Percentiles rank a stretch among this genome's conserved stretches.
These are phyloP conservation scores for Pipra filicauda DNA, from an alignment of 2,113 vertebrate genomes.

Conservation along the genomic window DNA sequence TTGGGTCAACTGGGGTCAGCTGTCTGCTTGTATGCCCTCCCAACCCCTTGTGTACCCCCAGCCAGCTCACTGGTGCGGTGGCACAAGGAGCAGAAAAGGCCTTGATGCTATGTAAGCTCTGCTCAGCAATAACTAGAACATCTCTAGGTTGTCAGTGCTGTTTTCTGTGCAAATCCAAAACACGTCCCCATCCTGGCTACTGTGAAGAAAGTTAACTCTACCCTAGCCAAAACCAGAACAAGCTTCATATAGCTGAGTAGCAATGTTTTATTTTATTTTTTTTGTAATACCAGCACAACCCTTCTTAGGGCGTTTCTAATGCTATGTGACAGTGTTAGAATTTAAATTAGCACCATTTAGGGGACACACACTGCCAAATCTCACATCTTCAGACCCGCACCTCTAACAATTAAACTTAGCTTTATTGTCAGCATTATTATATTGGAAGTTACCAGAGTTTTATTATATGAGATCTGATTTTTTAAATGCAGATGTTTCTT, in stretches of 20 bases:
- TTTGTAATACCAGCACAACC: background rate
- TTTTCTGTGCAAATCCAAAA: background rate
- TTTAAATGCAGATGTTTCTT: background rate
- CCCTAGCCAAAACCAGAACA: background rate
- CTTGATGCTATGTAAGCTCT: background rate
- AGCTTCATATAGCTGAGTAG: background rate
- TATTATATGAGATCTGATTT: background rate
- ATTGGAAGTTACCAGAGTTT: background rate
- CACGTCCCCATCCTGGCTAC: background rate
- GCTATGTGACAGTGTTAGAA: rapidly evolving
- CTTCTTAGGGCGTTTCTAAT: background rate
- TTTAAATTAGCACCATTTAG: background rate
- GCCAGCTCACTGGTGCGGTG: background rate
- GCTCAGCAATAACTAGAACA: background rate
- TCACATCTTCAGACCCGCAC: background rate
- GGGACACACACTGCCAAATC: background rate
- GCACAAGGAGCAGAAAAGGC: background rate
- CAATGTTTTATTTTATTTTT: background rate
- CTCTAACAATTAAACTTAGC: background rate
- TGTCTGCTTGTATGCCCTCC: background rate
- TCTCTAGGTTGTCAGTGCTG: background rate
- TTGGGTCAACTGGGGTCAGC: background rate
- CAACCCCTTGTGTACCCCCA: background rate
- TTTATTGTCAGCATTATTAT: background rate
- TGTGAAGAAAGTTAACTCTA: background rate